These are phyloP conservation scores for Chloroceryle aenea DNA, from an alignment of 2,113 vertebrate species.

Conservation along the genomic window DNA sequence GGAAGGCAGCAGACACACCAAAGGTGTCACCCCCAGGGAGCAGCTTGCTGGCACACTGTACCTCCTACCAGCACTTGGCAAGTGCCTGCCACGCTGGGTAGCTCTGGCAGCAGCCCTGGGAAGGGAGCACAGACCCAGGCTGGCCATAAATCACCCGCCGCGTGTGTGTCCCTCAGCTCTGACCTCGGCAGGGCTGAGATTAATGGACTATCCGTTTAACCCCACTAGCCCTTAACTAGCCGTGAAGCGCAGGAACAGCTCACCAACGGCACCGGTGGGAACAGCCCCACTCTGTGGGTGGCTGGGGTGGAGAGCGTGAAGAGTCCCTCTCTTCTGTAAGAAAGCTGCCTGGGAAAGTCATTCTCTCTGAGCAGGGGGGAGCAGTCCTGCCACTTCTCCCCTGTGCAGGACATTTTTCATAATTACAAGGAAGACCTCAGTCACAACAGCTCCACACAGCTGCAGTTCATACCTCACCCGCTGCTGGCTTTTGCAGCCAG, in stretches of 20 bases:
- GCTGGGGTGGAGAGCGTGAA: not conserved
- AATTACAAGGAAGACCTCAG: conserved; percentile 55
- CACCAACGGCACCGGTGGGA: conserved; percentile 29
- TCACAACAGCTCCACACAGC: conserved; percentile 8
- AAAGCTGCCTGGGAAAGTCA: conserved; percentile 61
- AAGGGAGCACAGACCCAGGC: not conserved
- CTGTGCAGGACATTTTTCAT: conserved; percentile 60
- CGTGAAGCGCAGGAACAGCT: conserved; percentile 35
- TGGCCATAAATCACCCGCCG: conserved; percentile 36
- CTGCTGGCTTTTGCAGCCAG: not conserved
- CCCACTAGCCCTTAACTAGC: conserved; percentile 61
- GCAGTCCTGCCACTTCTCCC: conserved; percentile 17
- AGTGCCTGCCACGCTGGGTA: accelerated
- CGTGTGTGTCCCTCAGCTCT: conserved; percentile 19
- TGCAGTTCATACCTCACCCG: conserved; percentile 19
- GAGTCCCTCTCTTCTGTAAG: not conserved
- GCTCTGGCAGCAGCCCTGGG: not conserved
- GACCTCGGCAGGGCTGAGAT: conserved; percentile 5
- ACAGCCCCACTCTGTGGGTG: conserved; percentile 49
- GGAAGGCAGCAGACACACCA: too few relatives aligned
- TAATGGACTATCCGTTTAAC: conserved; percentile 61
- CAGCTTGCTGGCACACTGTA: not conserved
- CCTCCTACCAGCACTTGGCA: not conserved
- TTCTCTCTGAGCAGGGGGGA: conserved; percentile 30
- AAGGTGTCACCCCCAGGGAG: not conserved